Evolutionary conservation across 2,113 vertebrate species (phyloP), one percentile per base, ranked within the genome.

Genomic region (Aphyosemion australe): DNA sequence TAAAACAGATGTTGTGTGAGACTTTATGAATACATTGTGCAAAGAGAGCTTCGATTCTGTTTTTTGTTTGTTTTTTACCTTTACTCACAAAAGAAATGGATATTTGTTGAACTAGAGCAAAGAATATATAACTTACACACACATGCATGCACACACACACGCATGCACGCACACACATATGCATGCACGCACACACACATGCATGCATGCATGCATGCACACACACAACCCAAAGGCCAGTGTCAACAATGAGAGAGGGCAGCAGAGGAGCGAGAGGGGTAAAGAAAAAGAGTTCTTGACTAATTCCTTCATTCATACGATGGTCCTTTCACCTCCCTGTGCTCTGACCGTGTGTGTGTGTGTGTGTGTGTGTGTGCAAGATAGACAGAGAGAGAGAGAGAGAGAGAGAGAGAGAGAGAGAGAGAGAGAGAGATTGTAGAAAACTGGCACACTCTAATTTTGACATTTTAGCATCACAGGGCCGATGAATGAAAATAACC

Each of bases 401-500:
- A 26, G 21, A 26, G 21, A 26, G 21, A 26, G 21, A 26, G 21
- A 26, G 68, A 6, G 80, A 12, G 55, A 11, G 65, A 48, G 8
- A n/a, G n/a, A n/a, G n/a, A n/a, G n/a, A n/a, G n/a, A n/a, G n/a
- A n/a, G n/a, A n/a, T n/a, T n/a, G n/a, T 51, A 12, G 54, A 68
- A 43, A 74, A 67, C 21, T 71, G 78, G 72, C 78, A 84, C 79
- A 83, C 78, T 84, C 80, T 89, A 84, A 80, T 84, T 76, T 89
- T 87, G 86, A 87, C 81, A 80, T 77, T 84, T 80, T 76, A 78
- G 75, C 78, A 80, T 84, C 67, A 75, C 73, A 69, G 68, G 74
- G 65, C 68, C 31, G 65, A 84, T 84, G 78, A 86, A 86, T 85
- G 78, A 80, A 87, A 89, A 85, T 86, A 72, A 74, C 82, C 80